Evolutionary conservation across 1,140 invertebrate species (phyloP).

Genomic region (Scaptomyza montana): DNA sequence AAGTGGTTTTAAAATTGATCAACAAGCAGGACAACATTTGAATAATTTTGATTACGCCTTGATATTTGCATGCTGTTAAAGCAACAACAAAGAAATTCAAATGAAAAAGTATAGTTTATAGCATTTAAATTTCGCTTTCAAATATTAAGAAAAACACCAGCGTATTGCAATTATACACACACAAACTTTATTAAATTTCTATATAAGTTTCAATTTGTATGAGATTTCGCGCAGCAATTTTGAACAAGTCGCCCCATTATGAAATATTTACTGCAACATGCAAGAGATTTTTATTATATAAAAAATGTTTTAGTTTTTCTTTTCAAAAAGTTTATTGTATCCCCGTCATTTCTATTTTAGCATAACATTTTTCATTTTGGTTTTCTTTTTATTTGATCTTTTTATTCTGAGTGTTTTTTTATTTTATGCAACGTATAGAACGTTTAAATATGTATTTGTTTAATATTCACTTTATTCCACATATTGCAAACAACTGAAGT

Average conservation of each 20-base stretch:
- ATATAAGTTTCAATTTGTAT: conserved; percentile 72
- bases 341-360: conserved; percentile 10
- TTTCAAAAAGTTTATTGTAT: neutral
- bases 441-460: neutral
- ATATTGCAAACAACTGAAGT: conserved; percentile 54
- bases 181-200: conserved; percentile 40
- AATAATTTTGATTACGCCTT: conserved; percentile 31
- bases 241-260: conserved; percentile 42
- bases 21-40: conserved; percentile 78
- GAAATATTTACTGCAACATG: conserved; percentile 44
- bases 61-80: conserved; percentile 12
- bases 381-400: conserved; percentile 19
- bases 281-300: conserved; percentile 34
- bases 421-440: conserved; percentile 5
- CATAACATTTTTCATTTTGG: conserved; percentile 20
- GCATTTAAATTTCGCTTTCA: conserved; percentile 56
- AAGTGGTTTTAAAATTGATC: conserved; percentile 79
- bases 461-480: conserved; percentile 25
- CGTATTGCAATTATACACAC: conserved; percentile 25
- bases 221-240: conserved; percentile 77
- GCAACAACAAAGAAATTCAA: conserved; percentile 8
- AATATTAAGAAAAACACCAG: conserved; percentile 8
- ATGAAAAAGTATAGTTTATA: conserved; percentile 65
- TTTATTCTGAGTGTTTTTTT: conserved; percentile 15
- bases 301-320: neutral